Evolutionary conservation across 2,113 vertebrate species (phyloP).

Genomic region (Sylvilagus bachmani): DNA sequence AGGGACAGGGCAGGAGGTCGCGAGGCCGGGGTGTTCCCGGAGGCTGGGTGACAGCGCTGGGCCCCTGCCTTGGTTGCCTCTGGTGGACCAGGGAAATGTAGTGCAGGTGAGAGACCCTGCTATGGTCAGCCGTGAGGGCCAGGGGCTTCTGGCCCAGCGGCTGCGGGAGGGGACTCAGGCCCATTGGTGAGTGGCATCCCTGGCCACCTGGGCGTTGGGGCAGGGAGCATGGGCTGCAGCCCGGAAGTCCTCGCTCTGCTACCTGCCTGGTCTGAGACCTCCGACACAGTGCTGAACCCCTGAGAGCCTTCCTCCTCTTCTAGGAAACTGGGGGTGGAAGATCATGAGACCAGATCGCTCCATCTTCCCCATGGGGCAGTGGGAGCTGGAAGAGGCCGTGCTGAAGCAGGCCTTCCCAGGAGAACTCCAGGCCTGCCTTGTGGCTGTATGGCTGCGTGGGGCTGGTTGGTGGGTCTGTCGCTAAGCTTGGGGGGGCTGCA

Average conservation of each 20-base stretch:
- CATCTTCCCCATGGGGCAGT: background rate
- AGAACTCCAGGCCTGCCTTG: background rate
- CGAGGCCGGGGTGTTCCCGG: background rate
- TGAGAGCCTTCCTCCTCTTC: constrained; percentile 25
- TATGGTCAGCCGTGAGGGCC: background rate
- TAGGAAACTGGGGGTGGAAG: background rate
- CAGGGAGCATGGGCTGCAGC: background rate
- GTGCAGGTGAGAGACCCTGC: background rate
- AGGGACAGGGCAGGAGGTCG: constrained; percentile 41
- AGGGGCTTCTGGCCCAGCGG: too few relatives aligned
- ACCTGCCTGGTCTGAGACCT: background rate
- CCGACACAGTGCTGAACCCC: constrained; percentile 24
- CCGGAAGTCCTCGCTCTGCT: background rate
- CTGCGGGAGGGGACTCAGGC: background rate
- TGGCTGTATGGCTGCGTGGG: background rate
- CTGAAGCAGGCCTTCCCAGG: background rate
- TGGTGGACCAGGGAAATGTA: background rate
- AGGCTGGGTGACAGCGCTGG: background rate
- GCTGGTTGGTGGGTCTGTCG: background rate
- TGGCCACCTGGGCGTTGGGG: background rate
- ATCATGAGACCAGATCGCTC: background rate
- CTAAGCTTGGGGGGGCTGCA: background rate
- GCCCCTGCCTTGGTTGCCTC: background rate
- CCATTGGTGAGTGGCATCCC: background rate
- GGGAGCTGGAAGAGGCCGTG: background rate